phyloP scores from a whole-genome alignment of 2,888 invertebrate species.

The Galeopsomyia nigrocyanea region DNA sequence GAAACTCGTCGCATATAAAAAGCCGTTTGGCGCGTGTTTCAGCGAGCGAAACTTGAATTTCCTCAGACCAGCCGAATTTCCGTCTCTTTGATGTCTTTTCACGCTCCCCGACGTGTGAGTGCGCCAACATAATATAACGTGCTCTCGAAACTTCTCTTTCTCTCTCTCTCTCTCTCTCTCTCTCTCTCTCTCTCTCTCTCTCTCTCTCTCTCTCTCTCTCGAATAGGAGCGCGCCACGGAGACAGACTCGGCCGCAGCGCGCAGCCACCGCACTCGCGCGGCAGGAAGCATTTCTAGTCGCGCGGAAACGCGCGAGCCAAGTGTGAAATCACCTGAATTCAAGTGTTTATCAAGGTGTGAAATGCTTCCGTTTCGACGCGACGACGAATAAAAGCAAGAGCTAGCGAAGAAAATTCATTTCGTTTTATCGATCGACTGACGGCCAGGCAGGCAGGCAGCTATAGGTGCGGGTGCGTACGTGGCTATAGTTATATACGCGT shows the following conservation, averaged over 20 bases:
- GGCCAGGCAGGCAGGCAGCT: not conserved
- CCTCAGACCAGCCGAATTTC: conserved; percentile 32
- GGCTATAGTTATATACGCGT: not conserved
- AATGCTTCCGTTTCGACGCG: not conserved
- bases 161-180: not conserved
- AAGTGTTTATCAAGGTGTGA: not conserved
- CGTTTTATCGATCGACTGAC: not conserved
- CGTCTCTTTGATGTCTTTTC: conserved; percentile 41
- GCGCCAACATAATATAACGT: conserved; percentile 29
- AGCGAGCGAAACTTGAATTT: conserved; percentile 32
- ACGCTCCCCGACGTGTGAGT: not conserved
- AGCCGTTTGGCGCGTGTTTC: not conserved
- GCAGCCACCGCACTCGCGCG: too few species aligned
- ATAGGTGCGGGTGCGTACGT: not conserved
- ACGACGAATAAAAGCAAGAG: not conserved
- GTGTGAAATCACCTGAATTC: conserved; percentile 4
- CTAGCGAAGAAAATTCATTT: not conserved
- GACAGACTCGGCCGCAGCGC: too few species aligned
- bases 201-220: too few species aligned
- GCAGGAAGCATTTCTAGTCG: not conserved
- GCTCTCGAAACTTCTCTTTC: conserved; percentile 3
- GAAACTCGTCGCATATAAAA: conserved; percentile 37
- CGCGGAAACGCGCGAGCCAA: conserved; percentile 1
- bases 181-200: too few species aligned
- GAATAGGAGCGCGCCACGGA: too few species aligned